phyloP scores from a whole-genome alignment of 2,888 invertebrate genomes.

The Parasteatoda lunata region DNA sequence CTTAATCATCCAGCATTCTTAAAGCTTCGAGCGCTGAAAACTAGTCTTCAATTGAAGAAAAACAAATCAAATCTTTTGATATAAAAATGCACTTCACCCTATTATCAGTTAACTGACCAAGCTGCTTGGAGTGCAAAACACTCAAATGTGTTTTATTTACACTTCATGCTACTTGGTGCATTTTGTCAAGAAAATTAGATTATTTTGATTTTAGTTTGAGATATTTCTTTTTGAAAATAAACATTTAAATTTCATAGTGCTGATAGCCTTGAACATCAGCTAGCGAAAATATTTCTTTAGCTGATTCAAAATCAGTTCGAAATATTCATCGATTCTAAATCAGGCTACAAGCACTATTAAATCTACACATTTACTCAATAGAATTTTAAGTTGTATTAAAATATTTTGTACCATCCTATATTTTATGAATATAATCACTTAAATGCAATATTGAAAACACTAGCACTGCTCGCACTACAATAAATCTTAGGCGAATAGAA shows the following conservation, averaged over 20 bases:
- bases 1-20: slow-evolving; percentile 62
- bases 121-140: slow-evolving; percentile 44
- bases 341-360: slow-evolving; percentile 65
- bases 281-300: slow-evolving; percentile 42
- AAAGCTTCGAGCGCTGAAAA: slow-evolving; percentile 64
- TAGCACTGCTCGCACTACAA: slow-evolving; percentile 68
- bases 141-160: slow-evolving; percentile 44
- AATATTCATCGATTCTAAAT: slow-evolving; percentile 33
- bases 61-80: slow-evolving; percentile 63
- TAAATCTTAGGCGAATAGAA: slow-evolving; percentile 67
- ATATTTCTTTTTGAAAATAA: slow-evolving; percentile 37
- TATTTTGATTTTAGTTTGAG: slow-evolving; percentile 29
- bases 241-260: slow-evolving; percentile 50
- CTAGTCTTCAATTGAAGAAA: slow-evolving; percentile 67
- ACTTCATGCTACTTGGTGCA: slow-evolving; percentile 56
- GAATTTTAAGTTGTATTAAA: slow-evolving; percentile 44
- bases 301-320: slow-evolving; percentile 35
- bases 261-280: slow-evolving; percentile 65
- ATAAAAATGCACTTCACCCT: slow-evolving; percentile 52
- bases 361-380: slow-evolving; percentile 48
- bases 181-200: slow-evolving; percentile 39
- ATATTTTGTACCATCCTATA: slow-evolving; percentile 47
- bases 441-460: slow-evolving; percentile 67
- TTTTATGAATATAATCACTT: slow-evolving; percentile 62
- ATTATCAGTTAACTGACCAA: slow-evolving; percentile 48